Evolutionary conservation across 1,140 invertebrate species (phyloP).

Genomic region (Procambarus virginalis): DNA sequence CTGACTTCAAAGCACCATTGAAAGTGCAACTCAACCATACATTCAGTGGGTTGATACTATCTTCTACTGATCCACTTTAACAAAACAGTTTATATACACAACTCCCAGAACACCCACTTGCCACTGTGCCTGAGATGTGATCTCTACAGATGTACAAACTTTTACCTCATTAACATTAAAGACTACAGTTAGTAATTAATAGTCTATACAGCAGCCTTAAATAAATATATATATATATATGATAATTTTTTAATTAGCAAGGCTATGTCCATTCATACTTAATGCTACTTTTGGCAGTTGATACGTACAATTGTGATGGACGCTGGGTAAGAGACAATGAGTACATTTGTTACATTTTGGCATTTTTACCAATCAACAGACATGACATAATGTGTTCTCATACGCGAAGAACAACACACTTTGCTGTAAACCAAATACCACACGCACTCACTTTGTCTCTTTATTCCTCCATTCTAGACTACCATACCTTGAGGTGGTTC

Average conservation of each 20-base stretch:
- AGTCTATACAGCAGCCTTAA: conserved; percentile 1
- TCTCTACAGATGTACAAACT: conserved; percentile 1
- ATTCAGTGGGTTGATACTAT: conserved; percentile 51
- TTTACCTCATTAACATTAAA: not conserved
- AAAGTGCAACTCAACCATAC: conserved; percentile 55
- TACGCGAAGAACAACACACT: too few relatives aligned
- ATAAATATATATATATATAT: not conserved
- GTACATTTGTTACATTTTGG: too few relatives aligned
- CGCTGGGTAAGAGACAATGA: too few relatives aligned
- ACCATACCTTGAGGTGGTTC: too few relatives aligned
- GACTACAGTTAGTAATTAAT: not conserved
- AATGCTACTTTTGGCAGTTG: not conserved
- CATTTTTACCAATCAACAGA: too few relatives aligned
- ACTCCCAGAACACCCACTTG: conserved; percentile 48
- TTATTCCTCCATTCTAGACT: too few relatives aligned
- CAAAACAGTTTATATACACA: conserved; percentile 54
- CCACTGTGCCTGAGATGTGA: conserved; percentile 35
- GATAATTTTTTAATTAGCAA: not conserved
- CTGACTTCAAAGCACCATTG: conserved; percentile 57
- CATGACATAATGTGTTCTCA: too few relatives aligned
- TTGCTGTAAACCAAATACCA: too few relatives aligned
- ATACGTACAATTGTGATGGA: not conserved
- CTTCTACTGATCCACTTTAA: conserved; percentile 58
- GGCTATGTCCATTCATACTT: not conserved
- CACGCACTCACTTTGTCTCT: too few relatives aligned